These are phyloP conservation scores for Sylvietta virens DNA, from an alignment of 2,113 vertebrate genomes.

Conservation along the genomic window DNA sequence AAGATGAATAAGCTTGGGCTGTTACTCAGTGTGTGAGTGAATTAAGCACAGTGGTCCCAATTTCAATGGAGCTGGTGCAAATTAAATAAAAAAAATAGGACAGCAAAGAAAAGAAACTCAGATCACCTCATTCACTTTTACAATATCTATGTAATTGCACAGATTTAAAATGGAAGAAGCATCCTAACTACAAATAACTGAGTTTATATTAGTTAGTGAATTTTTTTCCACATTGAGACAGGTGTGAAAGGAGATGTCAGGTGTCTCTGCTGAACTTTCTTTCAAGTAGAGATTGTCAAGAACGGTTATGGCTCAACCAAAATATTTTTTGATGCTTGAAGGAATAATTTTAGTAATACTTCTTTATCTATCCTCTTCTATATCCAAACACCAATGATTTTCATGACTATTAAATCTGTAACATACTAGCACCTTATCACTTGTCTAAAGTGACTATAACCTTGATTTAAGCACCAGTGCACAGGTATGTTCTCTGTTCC, in stretches of 20 bases:
- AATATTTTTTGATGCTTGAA: background rate
- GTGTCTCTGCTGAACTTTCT: background rate
- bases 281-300: background rate
- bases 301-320: background rate
- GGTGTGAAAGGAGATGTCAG: slow-evolving; percentile 37
- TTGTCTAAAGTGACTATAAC: background rate
- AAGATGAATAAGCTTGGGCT: background rate
- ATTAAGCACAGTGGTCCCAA: background rate
- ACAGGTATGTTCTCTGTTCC: background rate
- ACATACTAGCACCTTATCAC: background rate
- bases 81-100: background rate
- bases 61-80: background rate
- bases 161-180: background rate
- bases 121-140: background rate
- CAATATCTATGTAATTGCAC: background rate
- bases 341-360: background rate
- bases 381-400: background rate
- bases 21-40: background rate
- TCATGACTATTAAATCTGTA: background rate
- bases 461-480: background rate
- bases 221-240: slow-evolving; percentile 5
- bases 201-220: background rate
- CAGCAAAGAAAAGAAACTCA: background rate
- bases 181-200: background rate
- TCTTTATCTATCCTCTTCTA: background rate